phyloP scores from a whole-genome alignment of 2,888 invertebrate genomes.

The Epiperipatus broadwayi region DNA sequence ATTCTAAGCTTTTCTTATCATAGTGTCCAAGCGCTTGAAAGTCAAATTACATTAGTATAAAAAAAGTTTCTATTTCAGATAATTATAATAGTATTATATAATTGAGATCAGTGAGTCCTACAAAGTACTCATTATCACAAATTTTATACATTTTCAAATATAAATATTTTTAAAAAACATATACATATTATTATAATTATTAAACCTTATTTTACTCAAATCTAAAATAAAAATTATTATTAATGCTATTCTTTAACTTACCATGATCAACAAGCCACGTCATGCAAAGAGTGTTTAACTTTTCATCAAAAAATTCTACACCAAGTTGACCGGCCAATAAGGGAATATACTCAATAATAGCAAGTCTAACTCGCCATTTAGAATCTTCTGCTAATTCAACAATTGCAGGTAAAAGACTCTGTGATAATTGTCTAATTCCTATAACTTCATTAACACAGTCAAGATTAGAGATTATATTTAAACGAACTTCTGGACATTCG shows the following conservation, averaged over 20 bases:
- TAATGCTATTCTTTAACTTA: conserved; percentile 17
- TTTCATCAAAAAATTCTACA: conserved; percentile 95
- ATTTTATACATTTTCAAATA: too few relatives aligned
- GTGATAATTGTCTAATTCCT: conserved; percentile 64
- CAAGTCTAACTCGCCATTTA: conserved; percentile 92
- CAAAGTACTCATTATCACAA: too few relatives aligned
- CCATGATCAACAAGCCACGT: conserved; percentile 92
- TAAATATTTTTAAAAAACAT: too few relatives aligned
- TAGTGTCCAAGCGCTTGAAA: too few relatives aligned
- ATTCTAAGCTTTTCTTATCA: too few relatives aligned
- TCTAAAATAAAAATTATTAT: conserved; percentile 1
- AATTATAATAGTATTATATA: too few relatives aligned
- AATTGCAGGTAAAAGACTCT: conserved; percentile 89
- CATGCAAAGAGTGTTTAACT: conserved; percentile 89
- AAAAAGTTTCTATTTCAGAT: too few relatives aligned
- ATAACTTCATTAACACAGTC: conserved; percentile 96
- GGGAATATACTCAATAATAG: conserved; percentile 86
- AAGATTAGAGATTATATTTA: conserved; percentile 96
- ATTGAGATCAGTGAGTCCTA: too few relatives aligned
- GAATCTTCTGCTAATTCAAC: conserved; percentile 95
- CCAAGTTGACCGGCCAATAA: conserved; percentile 87
- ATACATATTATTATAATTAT: background rate
- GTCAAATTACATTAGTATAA: too few relatives aligned
- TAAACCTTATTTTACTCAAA: background rate
- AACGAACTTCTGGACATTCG: conserved; percentile 92